These are phyloP conservation scores for Cataglyphis hispanica DNA, from an alignment of 1,140 invertebrate species.

Conservation along the genomic window DNA sequence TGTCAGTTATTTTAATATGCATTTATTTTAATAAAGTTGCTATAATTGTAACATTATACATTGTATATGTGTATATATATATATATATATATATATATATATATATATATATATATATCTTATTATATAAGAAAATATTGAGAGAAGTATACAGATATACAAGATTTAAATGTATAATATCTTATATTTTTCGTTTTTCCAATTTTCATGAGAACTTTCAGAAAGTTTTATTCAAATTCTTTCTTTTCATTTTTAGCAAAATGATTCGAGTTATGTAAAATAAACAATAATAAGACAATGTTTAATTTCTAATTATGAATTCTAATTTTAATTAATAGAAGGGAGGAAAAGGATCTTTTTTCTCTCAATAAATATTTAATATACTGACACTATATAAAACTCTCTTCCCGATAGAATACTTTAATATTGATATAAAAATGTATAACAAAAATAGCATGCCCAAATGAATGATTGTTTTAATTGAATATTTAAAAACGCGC, in stretches of 20 bases:
- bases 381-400: too few species aligned
- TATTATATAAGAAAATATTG: neutral
- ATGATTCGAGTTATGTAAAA: neutral
- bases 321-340: neutral
- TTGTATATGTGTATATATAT: neutral
- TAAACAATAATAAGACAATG: neutral
- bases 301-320: neutral
- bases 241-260: neutral
- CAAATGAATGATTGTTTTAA: neutral
- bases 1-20: neutral
- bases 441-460: too few species aligned
- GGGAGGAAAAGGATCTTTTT: too few species aligned
- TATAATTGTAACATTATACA: neutral
- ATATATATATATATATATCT: neutral
- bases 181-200: slow-evolving; percentile 11
- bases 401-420: neutral
- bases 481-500: neutral
- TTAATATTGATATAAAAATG: neutral
- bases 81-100: too few species aligned
- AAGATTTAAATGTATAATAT: slow-evolving; percentile 3
- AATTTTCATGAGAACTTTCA: neutral
- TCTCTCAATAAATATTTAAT: too few species aligned
- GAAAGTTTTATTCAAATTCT: neutral
- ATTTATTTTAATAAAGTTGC: neutral
- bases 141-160: neutral